Evolutionary conservation across 2,797 vertebrate species (phyloP).

Genomic region (Phyllotis vaccarum): DNA sequence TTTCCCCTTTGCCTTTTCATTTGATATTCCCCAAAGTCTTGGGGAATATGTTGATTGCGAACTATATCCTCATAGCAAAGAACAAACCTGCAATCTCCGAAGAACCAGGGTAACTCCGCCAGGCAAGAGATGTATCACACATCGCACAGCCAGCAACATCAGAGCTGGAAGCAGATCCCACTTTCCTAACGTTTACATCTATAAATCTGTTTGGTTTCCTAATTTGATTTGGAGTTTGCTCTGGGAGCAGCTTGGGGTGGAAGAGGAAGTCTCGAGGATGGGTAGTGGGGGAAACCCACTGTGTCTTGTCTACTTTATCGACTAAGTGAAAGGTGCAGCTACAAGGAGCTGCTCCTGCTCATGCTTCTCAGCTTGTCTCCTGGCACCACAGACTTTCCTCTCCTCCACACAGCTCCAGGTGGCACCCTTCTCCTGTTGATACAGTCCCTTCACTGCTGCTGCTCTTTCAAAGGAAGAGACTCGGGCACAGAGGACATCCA

Average conservation of each 20-base stretch:
- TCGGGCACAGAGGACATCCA: background rate
- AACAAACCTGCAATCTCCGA: background rate
- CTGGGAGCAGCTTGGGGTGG: background rate
- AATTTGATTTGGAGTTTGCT: background rate
- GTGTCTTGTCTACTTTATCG: background rate
- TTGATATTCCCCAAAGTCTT: background rate
- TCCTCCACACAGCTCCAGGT: background rate
- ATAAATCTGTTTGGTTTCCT: background rate
- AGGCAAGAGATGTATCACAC: background rate
- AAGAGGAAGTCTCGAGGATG: background rate
- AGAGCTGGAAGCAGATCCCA: background rate
- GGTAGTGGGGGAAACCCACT: background rate
- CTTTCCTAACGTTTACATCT: background rate
- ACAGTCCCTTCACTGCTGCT: background rate
- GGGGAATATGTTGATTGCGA: background rate
- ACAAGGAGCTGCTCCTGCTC: background rate
- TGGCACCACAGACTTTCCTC: background rate
- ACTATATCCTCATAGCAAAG: background rate
- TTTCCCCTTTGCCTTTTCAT: background rate
- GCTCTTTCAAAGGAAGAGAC: constrained; percentile 66
- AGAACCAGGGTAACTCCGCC: background rate
- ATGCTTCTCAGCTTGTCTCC: background rate
- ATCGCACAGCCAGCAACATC: background rate
- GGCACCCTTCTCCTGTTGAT: background rate
- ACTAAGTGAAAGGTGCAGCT: background rate